Conservation (phyloP, 2,797 vertebrate genomes). For the Tarsius wallacei region DNA sequence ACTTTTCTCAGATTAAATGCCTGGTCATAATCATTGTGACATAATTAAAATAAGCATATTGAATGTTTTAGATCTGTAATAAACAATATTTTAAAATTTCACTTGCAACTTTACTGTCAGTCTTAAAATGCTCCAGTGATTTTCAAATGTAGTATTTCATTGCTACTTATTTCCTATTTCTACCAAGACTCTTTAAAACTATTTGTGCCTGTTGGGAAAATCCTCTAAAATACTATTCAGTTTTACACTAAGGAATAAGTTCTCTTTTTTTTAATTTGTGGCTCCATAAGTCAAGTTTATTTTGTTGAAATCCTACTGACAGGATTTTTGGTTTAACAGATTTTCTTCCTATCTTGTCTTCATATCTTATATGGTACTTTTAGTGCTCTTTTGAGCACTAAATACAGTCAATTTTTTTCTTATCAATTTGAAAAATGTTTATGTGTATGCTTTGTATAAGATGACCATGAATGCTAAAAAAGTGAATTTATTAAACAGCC, state of each 20-base stretch:
- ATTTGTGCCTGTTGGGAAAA: background rate
- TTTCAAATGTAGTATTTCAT: constrained; percentile 39
- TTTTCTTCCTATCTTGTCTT: constrained; percentile 1
- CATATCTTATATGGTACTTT: background rate
- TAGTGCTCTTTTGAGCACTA: background rate
- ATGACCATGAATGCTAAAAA: background rate
- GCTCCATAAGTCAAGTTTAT: background rate
- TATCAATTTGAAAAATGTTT: background rate
- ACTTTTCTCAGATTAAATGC: constrained; percentile 25
- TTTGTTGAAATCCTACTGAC: background rate
- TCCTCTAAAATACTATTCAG: constrained; percentile 44
- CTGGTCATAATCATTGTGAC: background rate
- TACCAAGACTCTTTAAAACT: constrained; percentile 31
- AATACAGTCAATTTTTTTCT: background rate
- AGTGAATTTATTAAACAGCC: background rate
- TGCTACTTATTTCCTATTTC: constrained; percentile 54
- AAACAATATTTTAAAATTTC: background rate
- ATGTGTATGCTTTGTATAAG: background rate
- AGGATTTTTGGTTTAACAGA: constrained; percentile 27
- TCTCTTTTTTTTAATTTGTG: background rate
- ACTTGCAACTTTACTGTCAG: constrained; percentile 35
- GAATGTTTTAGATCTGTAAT: background rate
- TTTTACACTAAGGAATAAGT: background rate
- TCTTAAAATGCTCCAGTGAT: background rate
- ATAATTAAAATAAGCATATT: constrained; percentile 44